Base-by-base conservation (phyloP, 2,797 vertebrate species). In the Enteromius thamalakanensis region DNA sequence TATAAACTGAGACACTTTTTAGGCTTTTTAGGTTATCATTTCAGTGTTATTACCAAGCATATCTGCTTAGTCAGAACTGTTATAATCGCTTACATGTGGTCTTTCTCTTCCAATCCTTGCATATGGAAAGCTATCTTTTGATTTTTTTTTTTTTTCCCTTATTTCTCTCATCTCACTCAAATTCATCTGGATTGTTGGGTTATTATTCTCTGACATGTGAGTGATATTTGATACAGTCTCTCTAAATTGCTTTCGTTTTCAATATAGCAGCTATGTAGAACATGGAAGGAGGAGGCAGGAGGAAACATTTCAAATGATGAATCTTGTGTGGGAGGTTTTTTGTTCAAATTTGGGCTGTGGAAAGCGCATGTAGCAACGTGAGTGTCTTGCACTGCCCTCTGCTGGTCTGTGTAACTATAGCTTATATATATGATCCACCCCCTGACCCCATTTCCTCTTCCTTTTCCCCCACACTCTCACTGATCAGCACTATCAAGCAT, bases 161-260 rank as follows among this genome's bases (percentile, higher is more conserved):
- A 62, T 86, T 78, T 80, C 88, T 87, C 86, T 79, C 81, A 45
- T 84, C 77, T 89, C 83, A 79, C 80, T 82, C 55, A 87, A 86
- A 89, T 89, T 89, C 83, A 74, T 74, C 80, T 60, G 76, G 88
- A 89, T 89, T 86, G 84, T 79, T 78, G 87, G 86, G 86, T 87
- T 89, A 88, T 90, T 89, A 86, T 88, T 89, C 85, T 82, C 81
- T 87, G 87, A 89, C 87, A 87, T 87, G 70, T 42, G 34, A 85
- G 82, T 68, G 84, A 86, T 84, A 83, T 80, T 80, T 86, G 87
- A 90, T 89, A 90, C 79, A 81, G 81, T 89, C 86, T 64, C 79
- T 78, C 86, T 84, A 87, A 85, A 89, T 89, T 86, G 87, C 86
- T 86, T 87, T 90, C 86, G 58, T 90, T 89, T 87, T 83, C 83